Evolutionary conservation across 2,113 vertebrate species (phyloP).

Genomic region (Carassius auratus): DNA sequence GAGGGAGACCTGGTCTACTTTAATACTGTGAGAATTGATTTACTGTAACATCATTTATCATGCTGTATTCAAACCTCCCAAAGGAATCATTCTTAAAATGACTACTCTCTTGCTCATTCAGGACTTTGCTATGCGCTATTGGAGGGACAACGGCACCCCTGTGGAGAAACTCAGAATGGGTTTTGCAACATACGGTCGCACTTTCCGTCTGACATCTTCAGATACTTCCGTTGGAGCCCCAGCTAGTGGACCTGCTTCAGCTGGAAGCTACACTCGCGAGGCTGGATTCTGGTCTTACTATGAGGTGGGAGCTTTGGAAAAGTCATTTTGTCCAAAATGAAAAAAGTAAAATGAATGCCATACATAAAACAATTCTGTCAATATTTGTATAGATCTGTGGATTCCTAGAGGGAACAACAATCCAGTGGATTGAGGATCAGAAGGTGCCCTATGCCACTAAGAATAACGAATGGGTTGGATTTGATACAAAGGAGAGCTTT

Average conservation of each 20-base stretch:
- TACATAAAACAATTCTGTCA: background rate
- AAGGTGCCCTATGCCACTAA: constrained; percentile 80
- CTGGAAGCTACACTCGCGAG: constrained; percentile 80
- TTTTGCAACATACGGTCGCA: constrained; percentile 81
- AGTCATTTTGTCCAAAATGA: background rate
- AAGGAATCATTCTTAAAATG: background rate
- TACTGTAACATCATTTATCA: background rate
- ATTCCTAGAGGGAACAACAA: constrained; percentile 69
- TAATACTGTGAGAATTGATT: constrained; percentile 72
- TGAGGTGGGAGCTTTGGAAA: constrained; percentile 71
- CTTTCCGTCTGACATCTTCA: constrained; percentile 74
- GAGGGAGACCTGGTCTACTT: constrained; percentile 65
- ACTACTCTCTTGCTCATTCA: constrained; percentile 53
- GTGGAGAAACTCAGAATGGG: constrained; percentile 82
- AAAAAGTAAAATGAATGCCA: no score
- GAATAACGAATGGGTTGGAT: constrained; percentile 81
- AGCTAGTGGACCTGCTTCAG: constrained; percentile 73
- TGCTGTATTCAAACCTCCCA: background rate
- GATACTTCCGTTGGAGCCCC: constrained; percentile 68
- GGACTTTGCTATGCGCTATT: constrained; percentile 81
- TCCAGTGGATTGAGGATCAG: constrained; percentile 78
- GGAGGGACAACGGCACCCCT: constrained; percentile 78
- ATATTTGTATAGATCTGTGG: constrained; percentile 73
- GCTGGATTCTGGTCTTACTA: constrained; percentile 84
- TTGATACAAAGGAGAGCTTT: constrained; percentile 77